Evolutionary conservation across 2,113 vertebrate genomes (phyloP).

Genomic region (Coregonus clupeaformis): DNA sequence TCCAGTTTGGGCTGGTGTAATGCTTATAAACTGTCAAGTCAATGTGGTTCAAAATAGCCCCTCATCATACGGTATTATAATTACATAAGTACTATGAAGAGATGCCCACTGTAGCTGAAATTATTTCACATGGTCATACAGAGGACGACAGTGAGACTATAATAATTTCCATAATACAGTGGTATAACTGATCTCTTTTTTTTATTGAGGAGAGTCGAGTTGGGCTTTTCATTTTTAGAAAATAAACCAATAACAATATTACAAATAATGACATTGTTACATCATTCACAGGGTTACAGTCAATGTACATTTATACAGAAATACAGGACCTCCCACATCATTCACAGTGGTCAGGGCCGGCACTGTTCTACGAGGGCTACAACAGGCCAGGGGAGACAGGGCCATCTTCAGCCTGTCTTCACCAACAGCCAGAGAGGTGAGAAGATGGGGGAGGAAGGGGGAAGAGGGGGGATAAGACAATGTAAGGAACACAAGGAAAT

Average conservation of each 20-base stretch:
- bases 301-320: conserved; percentile 84
- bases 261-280: conserved; percentile 86
- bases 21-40: background rate
- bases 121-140: background rate
- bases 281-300: conserved; percentile 87
- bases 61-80: background rate
- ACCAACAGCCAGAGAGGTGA: conserved; percentile 43
- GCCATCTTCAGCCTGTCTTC: conserved; percentile 16
- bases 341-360: conserved; percentile 76
- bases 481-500: background rate
- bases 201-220: conserved; percentile 82
- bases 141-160: background rate
- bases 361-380: conserved; percentile 54
- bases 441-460: background rate
- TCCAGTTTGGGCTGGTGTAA: background rate
- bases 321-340: conserved; percentile 70
- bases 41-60: background rate
- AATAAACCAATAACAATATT: conserved; percentile 85
- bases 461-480: background rate
- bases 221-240: conserved; percentile 82
- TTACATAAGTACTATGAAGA: background rate
- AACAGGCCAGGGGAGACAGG: conserved; percentile 18
- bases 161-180: background rate
- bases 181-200: conserved; percentile 71
- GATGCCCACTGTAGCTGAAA: background rate